Percentiles rank a stretch among this genome's conserved stretches.
Evolutionary conservation across 2,113 vertebrate species (phyloP).

Genomic region (Corydoras maculifer): DNA sequence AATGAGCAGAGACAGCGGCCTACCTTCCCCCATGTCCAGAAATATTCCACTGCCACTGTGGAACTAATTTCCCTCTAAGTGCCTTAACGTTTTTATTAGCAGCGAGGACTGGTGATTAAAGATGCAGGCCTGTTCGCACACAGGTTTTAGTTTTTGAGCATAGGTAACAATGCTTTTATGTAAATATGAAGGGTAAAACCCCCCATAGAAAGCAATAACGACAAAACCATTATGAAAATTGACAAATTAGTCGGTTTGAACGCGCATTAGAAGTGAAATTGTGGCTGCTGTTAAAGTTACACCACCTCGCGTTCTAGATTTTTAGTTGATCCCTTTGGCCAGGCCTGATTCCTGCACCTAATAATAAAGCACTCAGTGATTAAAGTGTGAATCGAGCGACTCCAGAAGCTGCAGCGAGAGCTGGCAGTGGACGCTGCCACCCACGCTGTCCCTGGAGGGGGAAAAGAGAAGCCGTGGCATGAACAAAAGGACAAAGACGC

Average conservation of each 20-base stretch:
- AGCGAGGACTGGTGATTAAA: slow-evolving; percentile 55
- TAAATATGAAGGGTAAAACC: too few species aligned
- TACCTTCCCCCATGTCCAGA: slow-evolving; percentile 44
- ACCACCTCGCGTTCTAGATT: too few species aligned
- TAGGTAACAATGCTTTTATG: too few species aligned
- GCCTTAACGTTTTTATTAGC: slow-evolving; percentile 61
- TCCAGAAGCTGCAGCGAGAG: slow-evolving; percentile 63
- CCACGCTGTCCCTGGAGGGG: slow-evolving; percentile 62
- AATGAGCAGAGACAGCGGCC: slow-evolving; percentile 59
- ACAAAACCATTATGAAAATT: too few species aligned
- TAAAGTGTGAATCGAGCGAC: slow-evolving; percentile 73
- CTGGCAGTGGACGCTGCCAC: slow-evolving; percentile 58
- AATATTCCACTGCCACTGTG: slow-evolving; percentile 46
- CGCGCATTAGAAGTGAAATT: too few species aligned
- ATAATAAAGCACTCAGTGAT: slow-evolving; percentile 74
- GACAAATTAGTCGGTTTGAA: too few species aligned
- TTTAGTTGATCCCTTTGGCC: too few species aligned
- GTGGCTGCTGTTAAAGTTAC: too few species aligned
- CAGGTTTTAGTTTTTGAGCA: too few species aligned
- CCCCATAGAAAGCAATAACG: too few species aligned
- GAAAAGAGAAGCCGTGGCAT: slow-evolving; percentile 45
- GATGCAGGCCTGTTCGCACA: not conserved
- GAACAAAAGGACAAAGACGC: slow-evolving; percentile 68
- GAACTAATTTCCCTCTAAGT: slow-evolving; percentile 60
- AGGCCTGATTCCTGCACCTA: slow-evolving; percentile 54